phyloP scores from a whole-genome alignment of 1,140 invertebrate species.

The Caenorhabditis brenneri region DNA sequence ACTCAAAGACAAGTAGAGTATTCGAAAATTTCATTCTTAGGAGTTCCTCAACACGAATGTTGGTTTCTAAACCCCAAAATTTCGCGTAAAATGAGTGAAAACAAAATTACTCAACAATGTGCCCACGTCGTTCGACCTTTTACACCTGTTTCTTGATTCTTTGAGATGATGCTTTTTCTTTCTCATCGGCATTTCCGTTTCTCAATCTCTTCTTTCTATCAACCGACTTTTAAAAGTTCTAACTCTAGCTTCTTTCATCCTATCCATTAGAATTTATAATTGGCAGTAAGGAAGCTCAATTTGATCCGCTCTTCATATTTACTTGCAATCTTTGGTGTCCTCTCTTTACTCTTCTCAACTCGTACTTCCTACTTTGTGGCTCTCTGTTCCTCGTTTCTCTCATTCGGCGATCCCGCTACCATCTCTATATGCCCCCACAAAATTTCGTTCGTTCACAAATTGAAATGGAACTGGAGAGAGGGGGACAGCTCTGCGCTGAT shows the following conservation, averaged over 20 bases:
- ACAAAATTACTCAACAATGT: too few species aligned
- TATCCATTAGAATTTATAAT: background rate
- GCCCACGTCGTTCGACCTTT: background rate
- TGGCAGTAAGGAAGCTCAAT: conserved; percentile 3
- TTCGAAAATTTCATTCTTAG: too few species aligned
- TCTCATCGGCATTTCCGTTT: background rate
- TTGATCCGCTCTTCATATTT: conserved; percentile 24
- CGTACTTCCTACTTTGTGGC: background rate
- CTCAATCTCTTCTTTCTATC: background rate
- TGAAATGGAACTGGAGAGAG: background rate
- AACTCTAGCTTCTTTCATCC: too few species aligned
- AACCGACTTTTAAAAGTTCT: background rate
- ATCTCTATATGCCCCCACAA: background rate
- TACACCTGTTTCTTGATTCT: background rate
- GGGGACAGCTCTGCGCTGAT: background rate
- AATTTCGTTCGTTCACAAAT: background rate
- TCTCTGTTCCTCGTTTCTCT: background rate
- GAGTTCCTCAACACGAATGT: too few species aligned
- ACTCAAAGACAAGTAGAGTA: too few species aligned
- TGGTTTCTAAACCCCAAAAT: too few species aligned
- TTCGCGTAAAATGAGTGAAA: too few species aligned
- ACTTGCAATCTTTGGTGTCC: conserved; percentile 28
- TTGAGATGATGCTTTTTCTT: too few species aligned
- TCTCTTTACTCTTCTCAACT: background rate
- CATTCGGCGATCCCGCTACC: background rate